Evolutionary conservation across 2,888 invertebrate species (phyloP).

Genomic region (Cheilosia vernalis): DNA sequence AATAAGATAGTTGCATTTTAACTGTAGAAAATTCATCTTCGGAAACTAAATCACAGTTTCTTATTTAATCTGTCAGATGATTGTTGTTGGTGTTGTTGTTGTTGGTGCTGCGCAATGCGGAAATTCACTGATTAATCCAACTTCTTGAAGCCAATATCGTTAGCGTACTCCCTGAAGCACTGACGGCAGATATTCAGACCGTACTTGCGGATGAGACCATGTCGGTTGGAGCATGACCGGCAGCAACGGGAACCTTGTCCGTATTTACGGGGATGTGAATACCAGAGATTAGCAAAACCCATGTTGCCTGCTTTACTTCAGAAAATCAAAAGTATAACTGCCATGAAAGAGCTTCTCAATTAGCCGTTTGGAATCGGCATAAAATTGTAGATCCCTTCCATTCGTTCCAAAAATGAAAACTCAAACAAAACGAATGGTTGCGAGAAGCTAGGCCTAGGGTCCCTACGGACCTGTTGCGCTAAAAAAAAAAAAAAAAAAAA

Average conservation of each 20-base stretch:
- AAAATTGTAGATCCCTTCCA: too few species aligned
- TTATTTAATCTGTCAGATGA: slow-evolving; percentile 80
- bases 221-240: slow-evolving; percentile 98
- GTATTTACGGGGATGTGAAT: slow-evolving; percentile 98
- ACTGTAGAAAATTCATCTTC: slow-evolving; percentile 11
- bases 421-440: too few species aligned
- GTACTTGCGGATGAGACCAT: slow-evolving; percentile 99
- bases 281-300: slow-evolving; percentile 99
- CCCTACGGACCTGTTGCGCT: too few species aligned
- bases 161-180: slow-evolving; percentile 99
- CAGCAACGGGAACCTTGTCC: slow-evolving; percentile 98
- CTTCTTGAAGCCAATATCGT: slow-evolving; percentile 99
- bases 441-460: too few species aligned
- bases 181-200: slow-evolving; percentile 98
- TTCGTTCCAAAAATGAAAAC: too few species aligned
- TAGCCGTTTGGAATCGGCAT: too few species aligned
- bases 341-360: too few species aligned
- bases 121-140: slow-evolving; percentile 78
- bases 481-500: too few species aligned
- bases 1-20: slow-evolving; percentile 71
- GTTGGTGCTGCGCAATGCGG: slow-evolving; percentile 13
- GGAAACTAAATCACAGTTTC: slow-evolving; percentile 56
- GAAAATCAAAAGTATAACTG: slow-evolving; percentile 83
- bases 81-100: slow-evolving; percentile 7
- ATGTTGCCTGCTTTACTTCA: slow-evolving; percentile 85